Percentiles rank a stretch among this genome's conserved stretches.
Evolutionary conservation across 2,797 vertebrate species (phyloP).

Genomic region (Xyrichtys novacula): DNA sequence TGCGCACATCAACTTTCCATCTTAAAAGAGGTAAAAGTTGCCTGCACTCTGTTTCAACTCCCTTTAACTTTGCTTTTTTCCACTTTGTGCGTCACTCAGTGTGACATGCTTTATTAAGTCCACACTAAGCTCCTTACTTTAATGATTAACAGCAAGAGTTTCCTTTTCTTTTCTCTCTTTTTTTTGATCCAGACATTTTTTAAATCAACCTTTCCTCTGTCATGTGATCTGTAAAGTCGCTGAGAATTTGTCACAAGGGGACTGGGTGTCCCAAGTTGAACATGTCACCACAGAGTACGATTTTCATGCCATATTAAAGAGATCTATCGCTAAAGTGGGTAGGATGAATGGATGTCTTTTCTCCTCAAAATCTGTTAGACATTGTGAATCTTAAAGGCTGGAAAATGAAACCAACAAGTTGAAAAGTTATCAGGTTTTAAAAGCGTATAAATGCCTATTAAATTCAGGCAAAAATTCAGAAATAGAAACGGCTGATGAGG

Average conservation of each 20-base stretch:
- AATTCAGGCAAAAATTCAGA: no score
- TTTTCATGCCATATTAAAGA: constrained; percentile 62
- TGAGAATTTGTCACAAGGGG: constrained; percentile 3
- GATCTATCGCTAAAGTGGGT: constrained; percentile 60
- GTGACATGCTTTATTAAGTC: constrained; percentile 65
- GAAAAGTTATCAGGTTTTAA: neutral
- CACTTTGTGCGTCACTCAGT: constrained; percentile 60
- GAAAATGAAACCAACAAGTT: neutral
- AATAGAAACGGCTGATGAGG: neutral
- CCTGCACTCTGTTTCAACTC: constrained; percentile 35
- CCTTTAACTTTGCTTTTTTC: constrained; percentile 38
- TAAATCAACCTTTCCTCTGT: neutral
- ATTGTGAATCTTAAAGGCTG: neutral
- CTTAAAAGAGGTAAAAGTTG: constrained; percentile 49
- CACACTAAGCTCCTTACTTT: constrained; percentile 44
- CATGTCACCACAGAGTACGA: constrained; percentile 50
- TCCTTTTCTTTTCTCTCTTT: constrained; percentile 4
- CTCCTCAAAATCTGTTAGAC: no score
- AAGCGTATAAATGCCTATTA: neutral
- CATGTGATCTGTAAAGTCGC: constrained; percentile 41
- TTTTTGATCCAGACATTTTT: constrained; percentile 27
- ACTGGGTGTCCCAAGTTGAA: constrained; percentile 58
- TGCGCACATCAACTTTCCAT: constrained; percentile 67
- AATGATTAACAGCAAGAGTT: constrained; percentile 42
- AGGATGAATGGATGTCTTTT: constrained; percentile 55